Evolutionary conservation across 2,113 vertebrate genomes (phyloP).

Genomic region (Seriola dumerili): DNA sequence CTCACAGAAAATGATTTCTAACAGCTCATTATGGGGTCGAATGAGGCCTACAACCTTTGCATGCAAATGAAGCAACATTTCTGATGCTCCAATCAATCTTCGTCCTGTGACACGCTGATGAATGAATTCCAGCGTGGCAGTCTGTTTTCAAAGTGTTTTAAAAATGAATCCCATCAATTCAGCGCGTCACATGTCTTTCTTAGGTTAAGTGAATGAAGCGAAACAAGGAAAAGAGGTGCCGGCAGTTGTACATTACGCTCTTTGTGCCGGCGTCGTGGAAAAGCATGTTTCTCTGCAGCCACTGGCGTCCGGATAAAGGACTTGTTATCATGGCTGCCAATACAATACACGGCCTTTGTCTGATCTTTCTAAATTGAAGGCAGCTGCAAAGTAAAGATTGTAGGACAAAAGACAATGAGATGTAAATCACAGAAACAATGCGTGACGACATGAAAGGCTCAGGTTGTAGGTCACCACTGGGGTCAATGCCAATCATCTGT

Average conservation of each 20-base stretch:
- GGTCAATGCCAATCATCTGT: constrained; percentile 13
- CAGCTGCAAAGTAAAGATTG: constrained; percentile 47
- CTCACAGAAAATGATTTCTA: constrained; percentile 2
- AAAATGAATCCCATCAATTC: constrained; percentile 47
- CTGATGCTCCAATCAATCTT: constrained; percentile 23
- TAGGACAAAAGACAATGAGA: constrained; percentile 33
- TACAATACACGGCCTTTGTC: constrained; percentile 30
- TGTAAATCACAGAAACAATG: constrained; percentile 45
- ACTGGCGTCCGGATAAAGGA: constrained; percentile 26
- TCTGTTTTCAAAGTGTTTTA: constrained; percentile 35
- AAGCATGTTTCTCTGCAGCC: not conserved
- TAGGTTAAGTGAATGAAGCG: not conserved
- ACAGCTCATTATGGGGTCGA: constrained; percentile 40
- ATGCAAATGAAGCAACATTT: constrained; percentile 26
- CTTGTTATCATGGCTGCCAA: constrained; percentile 8
- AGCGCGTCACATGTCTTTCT: not conserved
- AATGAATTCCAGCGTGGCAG: constrained; percentile 22
- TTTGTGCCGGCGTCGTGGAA: not conserved
- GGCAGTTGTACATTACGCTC: not conserved
- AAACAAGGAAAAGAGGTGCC: not conserved
- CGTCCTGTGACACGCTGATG: constrained; percentile 25
- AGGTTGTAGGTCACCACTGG: not conserved
- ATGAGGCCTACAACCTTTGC: constrained; percentile 32
- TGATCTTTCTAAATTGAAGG: constrained; percentile 31
- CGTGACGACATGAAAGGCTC: not conserved